Evolutionary conservation across 2,888 invertebrate species (phyloP).

Genomic region (Aphidoletes aphidimyza): DNA sequence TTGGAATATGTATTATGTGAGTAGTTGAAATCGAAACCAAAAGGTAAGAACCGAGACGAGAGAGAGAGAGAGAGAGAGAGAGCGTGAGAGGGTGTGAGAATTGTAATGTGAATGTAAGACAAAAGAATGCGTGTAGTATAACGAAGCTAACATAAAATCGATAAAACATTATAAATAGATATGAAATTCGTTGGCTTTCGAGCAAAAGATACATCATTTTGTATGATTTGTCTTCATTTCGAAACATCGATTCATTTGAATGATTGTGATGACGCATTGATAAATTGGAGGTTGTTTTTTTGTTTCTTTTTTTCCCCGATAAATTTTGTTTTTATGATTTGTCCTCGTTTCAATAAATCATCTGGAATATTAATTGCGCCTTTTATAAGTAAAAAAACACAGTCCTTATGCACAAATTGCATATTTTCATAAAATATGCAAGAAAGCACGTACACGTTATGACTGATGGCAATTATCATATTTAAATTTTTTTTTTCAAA

Average conservation of each 20-base stretch:
- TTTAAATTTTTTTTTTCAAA: neutral
- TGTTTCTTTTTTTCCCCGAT: neutral
- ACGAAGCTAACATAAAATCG: neutral
- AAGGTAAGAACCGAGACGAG: neutral
- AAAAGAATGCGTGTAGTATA: neutral
- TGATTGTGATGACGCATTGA: no score
- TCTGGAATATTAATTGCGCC: no score
- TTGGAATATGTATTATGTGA: no score
- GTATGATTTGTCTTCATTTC: neutral
- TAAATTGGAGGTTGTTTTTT: neutral
- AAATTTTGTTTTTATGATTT: no score
- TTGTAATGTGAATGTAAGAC: neutral
- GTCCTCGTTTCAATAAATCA: no score
- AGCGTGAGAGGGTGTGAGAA: neutral
- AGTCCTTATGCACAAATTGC: neutral
- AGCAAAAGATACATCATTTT: neutral
- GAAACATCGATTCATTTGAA: no score
- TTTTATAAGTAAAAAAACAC: neutral
- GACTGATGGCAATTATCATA: neutral
- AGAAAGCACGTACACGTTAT: no score
- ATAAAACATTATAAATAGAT: slow-evolving; percentile 7
- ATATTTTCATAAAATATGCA: neutral
- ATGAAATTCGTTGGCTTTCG: neutral
- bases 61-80: neutral
- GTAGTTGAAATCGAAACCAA: neutral